Conservation (phyloP, 1,140 invertebrate genomes). For the Hypsibius dujardini region DNA sequence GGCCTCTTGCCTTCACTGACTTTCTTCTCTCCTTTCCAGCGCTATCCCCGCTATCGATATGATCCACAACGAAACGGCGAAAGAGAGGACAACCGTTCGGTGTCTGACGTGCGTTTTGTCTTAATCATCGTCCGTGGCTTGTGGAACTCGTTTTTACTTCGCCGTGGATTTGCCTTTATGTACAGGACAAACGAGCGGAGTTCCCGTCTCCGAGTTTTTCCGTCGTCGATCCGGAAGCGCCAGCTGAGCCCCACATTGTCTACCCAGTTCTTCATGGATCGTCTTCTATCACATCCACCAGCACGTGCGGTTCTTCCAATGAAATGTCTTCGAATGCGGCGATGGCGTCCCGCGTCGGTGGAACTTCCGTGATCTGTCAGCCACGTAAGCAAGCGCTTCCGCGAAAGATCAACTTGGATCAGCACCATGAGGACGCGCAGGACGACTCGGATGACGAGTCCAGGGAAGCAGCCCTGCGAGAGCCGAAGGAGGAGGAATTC, state of each 20-base stretch:
- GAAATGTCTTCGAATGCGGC: not conserved
- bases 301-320: not conserved
- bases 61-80: not conserved
- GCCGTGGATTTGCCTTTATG: not conserved
- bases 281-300: not conserved
- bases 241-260: not conserved
- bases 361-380: not conserved
- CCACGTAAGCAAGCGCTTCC: slow-evolving; percentile 8
- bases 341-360: not conserved
- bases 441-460: not conserved
- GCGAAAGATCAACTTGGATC: not conserved
- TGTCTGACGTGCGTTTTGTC: not conserved
- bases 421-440: not conserved
- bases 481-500: no score
- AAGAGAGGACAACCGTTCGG: not conserved
- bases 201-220: not conserved
- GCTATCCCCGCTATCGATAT: not conserved
- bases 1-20: no score
- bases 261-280: not conserved
- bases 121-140: not conserved
- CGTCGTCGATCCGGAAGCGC: not conserved
- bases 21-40: no score
- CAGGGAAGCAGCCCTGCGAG: not conserved
- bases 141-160: not conserved
- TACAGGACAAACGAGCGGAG: not conserved